These are phyloP conservation scores for Tenebrosternarchus preto DNA, from an alignment of 2,113 vertebrate genomes.

Conservation along the genomic window DNA sequence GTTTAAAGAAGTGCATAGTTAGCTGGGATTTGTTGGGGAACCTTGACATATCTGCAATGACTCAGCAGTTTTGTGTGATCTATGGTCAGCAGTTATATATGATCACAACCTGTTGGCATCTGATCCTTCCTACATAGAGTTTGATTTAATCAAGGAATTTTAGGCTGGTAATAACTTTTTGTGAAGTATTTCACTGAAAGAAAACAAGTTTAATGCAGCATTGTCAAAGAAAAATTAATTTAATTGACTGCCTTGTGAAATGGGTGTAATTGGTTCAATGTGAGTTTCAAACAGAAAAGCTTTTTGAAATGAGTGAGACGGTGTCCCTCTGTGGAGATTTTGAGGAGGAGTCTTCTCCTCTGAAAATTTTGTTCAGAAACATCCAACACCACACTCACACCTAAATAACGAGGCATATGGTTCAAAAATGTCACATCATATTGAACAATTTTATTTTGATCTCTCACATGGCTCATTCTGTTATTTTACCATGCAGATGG, in stretches of 20 bases:
- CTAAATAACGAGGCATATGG: no score
- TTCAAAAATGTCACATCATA: no score
- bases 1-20: no score
- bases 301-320: neutral
- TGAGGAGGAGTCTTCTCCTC: neutral
- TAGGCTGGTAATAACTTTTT: neutral
- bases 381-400: neutral
- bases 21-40: no score
- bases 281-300: conserved; percentile 2
- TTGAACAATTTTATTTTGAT: no score
- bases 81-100: no score
- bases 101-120: neutral
- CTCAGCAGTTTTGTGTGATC: no score
- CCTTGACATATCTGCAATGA: no score
- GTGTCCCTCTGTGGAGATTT: neutral
- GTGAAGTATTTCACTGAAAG: neutral
- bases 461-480: no score
- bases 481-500: conserved; percentile 78
- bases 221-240: neutral
- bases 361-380: neutral
- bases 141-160: neutral
- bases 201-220: conserved; percentile 9
- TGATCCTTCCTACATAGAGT: neutral
- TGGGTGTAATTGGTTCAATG: conserved; percentile 14
- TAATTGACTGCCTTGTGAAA: conserved; percentile 24